Base-by-base conservation (phyloP, 2,113 vertebrate genomes). In the Saccopteryx bilineata region DNA sequence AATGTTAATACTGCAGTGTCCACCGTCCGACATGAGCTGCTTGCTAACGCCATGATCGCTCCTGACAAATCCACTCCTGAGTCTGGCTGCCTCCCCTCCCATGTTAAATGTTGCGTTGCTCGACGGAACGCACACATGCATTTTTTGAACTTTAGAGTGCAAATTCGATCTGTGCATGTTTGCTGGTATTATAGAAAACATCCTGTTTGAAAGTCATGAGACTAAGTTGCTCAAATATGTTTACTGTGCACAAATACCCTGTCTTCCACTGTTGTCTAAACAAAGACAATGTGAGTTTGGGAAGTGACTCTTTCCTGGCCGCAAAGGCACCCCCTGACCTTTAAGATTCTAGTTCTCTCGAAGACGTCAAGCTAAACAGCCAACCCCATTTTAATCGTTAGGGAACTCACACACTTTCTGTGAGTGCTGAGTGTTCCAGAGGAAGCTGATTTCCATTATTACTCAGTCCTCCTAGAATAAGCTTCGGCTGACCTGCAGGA, bases 31-130 rank as follows among this genome's bases (percentile, higher is more conserved):
- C 46, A 33, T 65, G 52, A 23, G 9, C 26, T 80, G 52, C 75
- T 75, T 94, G 74, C 28, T 52, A 26, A 86, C 72, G 79, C 13
- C 78, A 93, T 18, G 56, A 68, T 82, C 54, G 48, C 81, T 91
- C n/a, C 15, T 52, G 19, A 56, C 19, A 91, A 75, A 76, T 12
- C 31, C 72, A 56, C 65, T 81, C 48, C 63, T 26, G 33, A 60
- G 26, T 13, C 10, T 65, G 72, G 28, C 24, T 50, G 65, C 33
- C n/a, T 80, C 65, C 71, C 48, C 39, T 93, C 26, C 50, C 33
- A 19, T 39, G 26, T 46, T 60, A 60, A 31, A 81, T 52, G 60
- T 61, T 52, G 31, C 9, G 9, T 28, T 31, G 50, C 33, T 63
- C 69, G 23, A 63, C 23, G 56, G 26, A 2, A 7, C 10, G 31